phyloP scores from a whole-genome alignment of 2,113 vertebrate species.

The Phylloscopus trochilus region DNA sequence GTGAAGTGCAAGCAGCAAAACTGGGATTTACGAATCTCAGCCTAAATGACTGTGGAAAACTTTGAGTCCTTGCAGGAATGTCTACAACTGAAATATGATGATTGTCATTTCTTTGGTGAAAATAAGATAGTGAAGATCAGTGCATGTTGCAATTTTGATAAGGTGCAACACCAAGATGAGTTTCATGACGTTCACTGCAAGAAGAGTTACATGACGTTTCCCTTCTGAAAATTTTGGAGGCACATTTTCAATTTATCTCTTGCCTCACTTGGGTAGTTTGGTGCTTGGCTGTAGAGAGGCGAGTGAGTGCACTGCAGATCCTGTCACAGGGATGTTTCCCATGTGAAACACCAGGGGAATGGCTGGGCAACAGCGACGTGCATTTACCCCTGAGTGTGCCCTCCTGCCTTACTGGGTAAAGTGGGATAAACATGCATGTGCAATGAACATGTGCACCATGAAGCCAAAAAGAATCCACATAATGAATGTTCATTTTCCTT shows the following conservation, averaged over 20 bases:
- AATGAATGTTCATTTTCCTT: background rate
- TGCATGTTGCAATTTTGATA: background rate
- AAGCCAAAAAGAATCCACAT: background rate
- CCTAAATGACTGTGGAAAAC: background rate
- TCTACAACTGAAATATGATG: background rate
- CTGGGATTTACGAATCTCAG: background rate
- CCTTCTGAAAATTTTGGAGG: background rate
- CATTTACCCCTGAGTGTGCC: background rate
- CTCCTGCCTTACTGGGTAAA: background rate
- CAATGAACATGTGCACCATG: background rate
- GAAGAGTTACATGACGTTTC: background rate
- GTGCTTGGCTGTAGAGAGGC: background rate
- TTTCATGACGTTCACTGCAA: background rate
- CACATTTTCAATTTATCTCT: background rate
- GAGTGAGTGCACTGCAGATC: background rate
- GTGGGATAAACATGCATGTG: background rate
- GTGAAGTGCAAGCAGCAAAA: constrained; percentile 5
- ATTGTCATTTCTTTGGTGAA: background rate
- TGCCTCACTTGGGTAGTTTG: background rate
- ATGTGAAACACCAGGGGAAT: background rate
- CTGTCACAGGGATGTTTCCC: no score
- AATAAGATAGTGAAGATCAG: background rate
- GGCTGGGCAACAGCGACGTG: background rate
- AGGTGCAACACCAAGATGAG: background rate
- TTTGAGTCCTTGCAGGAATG: background rate